Evolutionary conservation across 2,113 vertebrate species (phyloP).

Genomic region (Oryzias javanicus): DNA sequence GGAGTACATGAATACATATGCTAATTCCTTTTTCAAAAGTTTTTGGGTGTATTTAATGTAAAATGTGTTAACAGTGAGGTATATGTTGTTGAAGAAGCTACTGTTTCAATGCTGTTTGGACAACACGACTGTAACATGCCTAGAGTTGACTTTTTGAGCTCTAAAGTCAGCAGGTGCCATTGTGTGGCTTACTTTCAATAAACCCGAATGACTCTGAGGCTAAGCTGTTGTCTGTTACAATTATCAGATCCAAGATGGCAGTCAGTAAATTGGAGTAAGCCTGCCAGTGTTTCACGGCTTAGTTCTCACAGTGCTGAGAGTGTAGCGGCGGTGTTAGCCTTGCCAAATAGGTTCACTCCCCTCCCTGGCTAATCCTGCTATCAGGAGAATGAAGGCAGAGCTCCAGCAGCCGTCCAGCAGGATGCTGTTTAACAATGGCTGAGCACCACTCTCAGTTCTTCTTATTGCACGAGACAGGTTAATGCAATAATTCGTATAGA

Average conservation of each 20-base stretch:
- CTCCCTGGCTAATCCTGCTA: conserved; percentile 57
- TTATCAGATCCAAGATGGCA: conserved; percentile 62
- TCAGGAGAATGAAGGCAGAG: conserved; percentile 49
- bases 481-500: conserved; percentile 48
- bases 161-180: conserved; percentile 50
- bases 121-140: conserved; percentile 44
- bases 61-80: not conserved
- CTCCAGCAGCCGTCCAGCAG: conserved; percentile 39
- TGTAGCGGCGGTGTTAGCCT: conserved; percentile 31
- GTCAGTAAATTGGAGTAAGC: conserved; percentile 65
- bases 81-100: conserved; percentile 1
- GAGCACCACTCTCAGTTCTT: conserved; percentile 29
- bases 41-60: too few species aligned
- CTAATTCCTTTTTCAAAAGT: too few species aligned
- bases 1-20: too few species aligned
- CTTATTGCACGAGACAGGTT: conserved; percentile 44
- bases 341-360: conserved; percentile 62
- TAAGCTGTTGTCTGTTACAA: conserved; percentile 50
- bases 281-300: conserved; percentile 62
- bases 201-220: conserved; percentile 54
- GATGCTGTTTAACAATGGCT: conserved; percentile 43
- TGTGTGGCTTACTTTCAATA: conserved; percentile 53
- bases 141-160: conserved; percentile 57
- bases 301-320: conserved; percentile 48
- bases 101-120: conserved; percentile 33